A percentile compares a stretch with the other conserved stretches of the same genome.
Evolutionary conservation across 2,888 invertebrate species (phyloP).

Genomic region (Polylopha cassiicola): DNA sequence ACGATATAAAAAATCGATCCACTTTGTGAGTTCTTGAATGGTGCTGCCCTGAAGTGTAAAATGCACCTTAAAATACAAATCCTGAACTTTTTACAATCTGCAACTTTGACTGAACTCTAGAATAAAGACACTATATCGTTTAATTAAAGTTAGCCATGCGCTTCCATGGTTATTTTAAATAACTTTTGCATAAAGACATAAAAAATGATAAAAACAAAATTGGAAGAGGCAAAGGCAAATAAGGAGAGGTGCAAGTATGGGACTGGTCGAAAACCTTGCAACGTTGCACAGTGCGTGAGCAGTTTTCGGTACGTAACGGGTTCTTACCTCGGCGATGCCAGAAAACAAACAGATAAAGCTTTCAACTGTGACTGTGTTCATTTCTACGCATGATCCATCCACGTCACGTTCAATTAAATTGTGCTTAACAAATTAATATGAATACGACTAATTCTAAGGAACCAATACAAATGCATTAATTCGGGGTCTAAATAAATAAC

Average conservation of each 20-base stretch:
- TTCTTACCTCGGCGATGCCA: conserved; percentile 69
- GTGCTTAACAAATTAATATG: conserved; percentile 39
- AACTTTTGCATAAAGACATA: conserved; percentile 34
- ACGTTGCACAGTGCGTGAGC: conserved; percentile 46
- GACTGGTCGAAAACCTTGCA: conserved; percentile 39
- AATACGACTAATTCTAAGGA: conserved; percentile 41
- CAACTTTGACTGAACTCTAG: conserved; percentile 39
- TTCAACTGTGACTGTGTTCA: conserved; percentile 47
- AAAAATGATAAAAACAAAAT: conserved; percentile 41
- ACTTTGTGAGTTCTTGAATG: conserved; percentile 68
- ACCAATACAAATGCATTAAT: conserved; percentile 31
- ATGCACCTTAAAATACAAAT: conserved; percentile 49
- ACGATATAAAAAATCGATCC: conserved; percentile 38
- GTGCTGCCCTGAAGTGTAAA: conserved; percentile 68
- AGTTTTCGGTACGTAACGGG: conserved; percentile 44
- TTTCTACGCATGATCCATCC: conserved; percentile 40
- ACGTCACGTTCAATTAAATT: conserved; percentile 38
- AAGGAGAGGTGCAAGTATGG: conserved; percentile 67
- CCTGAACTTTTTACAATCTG: conserved; percentile 30
- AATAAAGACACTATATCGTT: conserved; percentile 32
- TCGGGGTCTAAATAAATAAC: conserved; percentile 23
- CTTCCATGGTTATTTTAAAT: conserved; percentile 62
- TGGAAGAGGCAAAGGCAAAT: conserved; percentile 64
- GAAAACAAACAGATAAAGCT: conserved; percentile 78
- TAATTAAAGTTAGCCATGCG: conserved; percentile 60